Conservation (phyloP, 2,113 vertebrate species). For the Oreotrochilus melanogaster region DNA sequence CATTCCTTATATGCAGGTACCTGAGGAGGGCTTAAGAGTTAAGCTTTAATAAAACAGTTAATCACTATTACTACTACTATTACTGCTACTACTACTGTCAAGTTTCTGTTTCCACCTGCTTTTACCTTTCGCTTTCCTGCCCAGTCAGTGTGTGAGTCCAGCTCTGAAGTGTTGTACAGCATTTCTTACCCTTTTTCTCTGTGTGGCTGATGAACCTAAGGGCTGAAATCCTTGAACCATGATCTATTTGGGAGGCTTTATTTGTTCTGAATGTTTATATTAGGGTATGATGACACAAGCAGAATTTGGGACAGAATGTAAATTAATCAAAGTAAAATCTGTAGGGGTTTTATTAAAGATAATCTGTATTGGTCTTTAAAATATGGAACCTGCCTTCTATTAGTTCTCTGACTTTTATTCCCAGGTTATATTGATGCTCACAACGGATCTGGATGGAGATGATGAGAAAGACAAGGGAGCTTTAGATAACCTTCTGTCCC, state of each 20-base stretch:
- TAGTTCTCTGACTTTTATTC: background rate
- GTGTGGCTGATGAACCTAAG: background rate
- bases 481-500: conserved; percentile 93
- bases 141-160: background rate
- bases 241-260: background rate
- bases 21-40: background rate
- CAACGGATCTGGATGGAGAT: conserved; percentile 95
- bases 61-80: background rate
- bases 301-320: background rate
- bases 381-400: background rate
- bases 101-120: fast-evolving
- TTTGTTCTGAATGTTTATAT: background rate
- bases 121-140: background rate
- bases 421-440: conserved; percentile 96
- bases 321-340: background rate
- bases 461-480: conserved; percentile 99
- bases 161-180: background rate
- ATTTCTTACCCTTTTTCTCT: background rate
- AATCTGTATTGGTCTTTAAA: background rate
- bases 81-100: background rate
- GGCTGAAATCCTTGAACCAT: background rate
- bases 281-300: background rate
- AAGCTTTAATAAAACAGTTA: background rate
- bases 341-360: background rate
- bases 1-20: conserved; percentile 97